Conservation (phyloP, 2,888 invertebrate genomes). For the Opisthograptis luteolata region DNA sequence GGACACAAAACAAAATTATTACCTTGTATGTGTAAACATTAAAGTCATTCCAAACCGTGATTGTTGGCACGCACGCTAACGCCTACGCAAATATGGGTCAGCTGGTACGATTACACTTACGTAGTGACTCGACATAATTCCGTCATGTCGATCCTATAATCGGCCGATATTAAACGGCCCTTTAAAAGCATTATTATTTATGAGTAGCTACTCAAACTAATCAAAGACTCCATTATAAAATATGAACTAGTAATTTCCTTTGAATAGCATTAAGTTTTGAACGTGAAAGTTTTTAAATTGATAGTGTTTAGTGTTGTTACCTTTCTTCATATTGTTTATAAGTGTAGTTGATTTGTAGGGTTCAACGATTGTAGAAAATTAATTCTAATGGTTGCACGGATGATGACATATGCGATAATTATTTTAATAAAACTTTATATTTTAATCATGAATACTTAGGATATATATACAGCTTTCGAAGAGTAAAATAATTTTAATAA, state of each 20-base stretch:
- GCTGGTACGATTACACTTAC: constrained; percentile 56
- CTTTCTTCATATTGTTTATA: too few species aligned
- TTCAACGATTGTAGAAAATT: too few species aligned
- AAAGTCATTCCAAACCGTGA: constrained; percentile 64
- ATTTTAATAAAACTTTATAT: too few species aligned
- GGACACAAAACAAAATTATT: constrained; percentile 63
- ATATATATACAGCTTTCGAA: too few species aligned
- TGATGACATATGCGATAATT: too few species aligned
- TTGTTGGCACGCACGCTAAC: constrained; percentile 68
- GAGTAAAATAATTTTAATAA: too few species aligned
- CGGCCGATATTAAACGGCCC: constrained; percentile 42
- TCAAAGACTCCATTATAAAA: constrained; percentile 4
- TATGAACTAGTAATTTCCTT: constrained; percentile 34
- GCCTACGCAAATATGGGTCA: constrained; percentile 55
- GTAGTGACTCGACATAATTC: constrained; percentile 57
- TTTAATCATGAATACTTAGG: too few species aligned
- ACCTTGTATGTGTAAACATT: constrained; percentile 73
- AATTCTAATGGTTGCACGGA: too few species aligned
- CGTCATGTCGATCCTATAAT: constrained; percentile 50
- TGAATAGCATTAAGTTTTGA: background rate
- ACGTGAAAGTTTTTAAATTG: too few species aligned
- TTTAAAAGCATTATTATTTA: constrained; percentile 33
- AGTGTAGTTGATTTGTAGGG: too few species aligned
- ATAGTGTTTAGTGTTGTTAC: too few species aligned
- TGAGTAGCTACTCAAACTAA: constrained; percentile 14